Evolutionary conservation across 2,888 invertebrate genomes (phyloP), one percentile per base, ranked within the genome.

Genomic region (Nymphalis urticae): DNA sequence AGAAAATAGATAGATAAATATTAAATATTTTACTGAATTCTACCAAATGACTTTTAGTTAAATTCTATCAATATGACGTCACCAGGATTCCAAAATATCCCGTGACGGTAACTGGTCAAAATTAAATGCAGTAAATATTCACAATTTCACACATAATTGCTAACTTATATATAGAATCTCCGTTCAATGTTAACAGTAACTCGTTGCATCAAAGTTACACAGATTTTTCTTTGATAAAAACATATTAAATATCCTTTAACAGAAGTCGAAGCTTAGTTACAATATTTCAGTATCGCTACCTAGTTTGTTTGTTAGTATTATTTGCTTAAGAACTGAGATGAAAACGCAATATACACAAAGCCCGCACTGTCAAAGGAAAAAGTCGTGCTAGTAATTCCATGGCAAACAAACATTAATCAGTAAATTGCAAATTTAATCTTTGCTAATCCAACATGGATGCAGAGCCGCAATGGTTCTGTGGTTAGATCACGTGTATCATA

Each of bases 321-420:
- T 56, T 56, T 32, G n/a, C 54, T 56, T 32, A 56, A 27, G 17
- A 56, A 32, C 54, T 56, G 8, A 32, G 27, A 56, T 56, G 54
- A n/a, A 51, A 56, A 56, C 32, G 16, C 13, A 24, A 56, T 27
- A 32, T 27, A 56, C 32, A 17, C 16, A 32, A 24, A 53, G 24
- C 17, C 27, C 32, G 54, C 17, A 2, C 32, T 56, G 32, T 56
- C 54, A 56, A 56, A 53, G 54, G 54, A 32, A 56, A 56, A 56
- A 27, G 16, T 32, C 32, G 19, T 32, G 17, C 54, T 56, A 16
- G 17, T n/a, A 17, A 13, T 56, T 17, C 24, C 17, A 27, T 8
- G 17, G 54, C 17, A 56, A 56, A 56, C 27, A 56, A 24, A 32
- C 54, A 56, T 56, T 56, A 56, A 56, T 56, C 54, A 56, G 54